These are phyloP conservation scores for Polydesmus complanatus DNA, from an alignment of 2,888 invertebrate genomes.

Conservation along the genomic window DNA sequence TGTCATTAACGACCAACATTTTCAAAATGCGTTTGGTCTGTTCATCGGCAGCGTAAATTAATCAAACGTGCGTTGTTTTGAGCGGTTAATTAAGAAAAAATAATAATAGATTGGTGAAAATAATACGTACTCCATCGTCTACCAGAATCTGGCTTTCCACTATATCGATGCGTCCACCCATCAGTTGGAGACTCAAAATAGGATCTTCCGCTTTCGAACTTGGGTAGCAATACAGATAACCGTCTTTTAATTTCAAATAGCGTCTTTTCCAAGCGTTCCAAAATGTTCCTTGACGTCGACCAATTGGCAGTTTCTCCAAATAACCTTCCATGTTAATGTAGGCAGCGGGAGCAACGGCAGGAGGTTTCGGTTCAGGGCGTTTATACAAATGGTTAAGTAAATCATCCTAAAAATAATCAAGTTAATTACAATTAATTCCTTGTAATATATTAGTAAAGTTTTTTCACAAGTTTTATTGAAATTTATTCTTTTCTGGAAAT, in stretches of 20 bases:
- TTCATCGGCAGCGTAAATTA: background rate
- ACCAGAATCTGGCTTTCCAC: constrained; percentile 36
- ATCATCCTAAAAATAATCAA: constrained; percentile 21
- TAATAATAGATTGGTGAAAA: too few species aligned
- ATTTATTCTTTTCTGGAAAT: too few species aligned
- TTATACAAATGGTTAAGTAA: constrained; percentile 24
- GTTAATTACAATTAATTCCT: too few species aligned
- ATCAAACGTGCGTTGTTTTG: too few species aligned
- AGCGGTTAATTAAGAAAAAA: too few species aligned
- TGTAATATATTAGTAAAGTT: too few species aligned
- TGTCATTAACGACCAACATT: background rate
- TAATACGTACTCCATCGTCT: constrained; percentile 36
- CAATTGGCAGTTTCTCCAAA: constrained; percentile 39
- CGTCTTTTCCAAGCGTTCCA: constrained; percentile 44
- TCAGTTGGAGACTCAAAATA: constrained; percentile 35
- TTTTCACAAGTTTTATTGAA: too few species aligned
- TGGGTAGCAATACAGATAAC: constrained; percentile 40
- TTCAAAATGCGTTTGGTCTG: background rate
- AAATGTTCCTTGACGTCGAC: constrained; percentile 40
- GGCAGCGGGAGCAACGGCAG: constrained; percentile 13
- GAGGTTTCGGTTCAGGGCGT: constrained; percentile 20
- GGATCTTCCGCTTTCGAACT: constrained; percentile 33
- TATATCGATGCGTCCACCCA: constrained; percentile 39
- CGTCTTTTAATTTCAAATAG: constrained; percentile 40
- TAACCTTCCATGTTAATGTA: constrained; percentile 39